Conservation (phyloP, 2,797 vertebrate species). For the Falco naumanni region DNA sequence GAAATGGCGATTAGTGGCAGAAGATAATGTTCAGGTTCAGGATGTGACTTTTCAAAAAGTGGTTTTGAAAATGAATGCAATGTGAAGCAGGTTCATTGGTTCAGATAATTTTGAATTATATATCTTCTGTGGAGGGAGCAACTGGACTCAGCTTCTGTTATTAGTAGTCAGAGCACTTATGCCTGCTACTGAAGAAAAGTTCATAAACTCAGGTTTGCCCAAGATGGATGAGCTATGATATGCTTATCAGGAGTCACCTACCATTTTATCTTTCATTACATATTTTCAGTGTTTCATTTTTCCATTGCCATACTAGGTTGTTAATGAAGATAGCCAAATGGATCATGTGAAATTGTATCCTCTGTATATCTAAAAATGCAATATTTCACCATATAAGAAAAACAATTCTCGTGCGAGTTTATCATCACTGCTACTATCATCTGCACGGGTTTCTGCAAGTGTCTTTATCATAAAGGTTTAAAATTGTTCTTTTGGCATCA, state of each 20-base stretch:
- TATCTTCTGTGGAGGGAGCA: background rate
- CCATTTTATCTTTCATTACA: conserved; percentile 34
- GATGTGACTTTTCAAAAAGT: conserved; percentile 2
- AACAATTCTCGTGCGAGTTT: background rate
- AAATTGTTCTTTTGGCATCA: background rate
- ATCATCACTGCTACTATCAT: background rate
- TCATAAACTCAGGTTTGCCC: conserved; percentile 28
- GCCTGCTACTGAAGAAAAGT: conserved; percentile 10
- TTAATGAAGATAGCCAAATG: conserved; percentile 45
- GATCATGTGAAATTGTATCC: background rate
- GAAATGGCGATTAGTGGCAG: conserved; percentile 30
- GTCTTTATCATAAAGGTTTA: background rate
- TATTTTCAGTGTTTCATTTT: conserved; percentile 28
- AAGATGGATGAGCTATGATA: conserved; percentile 22
- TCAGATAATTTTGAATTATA: conserved; percentile 43
- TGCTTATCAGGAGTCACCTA: conserved; percentile 48
- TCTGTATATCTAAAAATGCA: background rate
- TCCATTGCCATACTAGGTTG: background rate
- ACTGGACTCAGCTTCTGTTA: conserved; percentile 22
- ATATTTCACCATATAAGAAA: background rate
- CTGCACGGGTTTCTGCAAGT: background rate
- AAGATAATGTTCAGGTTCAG: conserved; percentile 10
- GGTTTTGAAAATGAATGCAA: conserved; percentile 28
- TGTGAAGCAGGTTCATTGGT: conserved; percentile 2
- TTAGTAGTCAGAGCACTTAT: conserved; percentile 20